Conservation (phyloP, 2,888 invertebrate species). For the Panorpa germanica region DNA sequence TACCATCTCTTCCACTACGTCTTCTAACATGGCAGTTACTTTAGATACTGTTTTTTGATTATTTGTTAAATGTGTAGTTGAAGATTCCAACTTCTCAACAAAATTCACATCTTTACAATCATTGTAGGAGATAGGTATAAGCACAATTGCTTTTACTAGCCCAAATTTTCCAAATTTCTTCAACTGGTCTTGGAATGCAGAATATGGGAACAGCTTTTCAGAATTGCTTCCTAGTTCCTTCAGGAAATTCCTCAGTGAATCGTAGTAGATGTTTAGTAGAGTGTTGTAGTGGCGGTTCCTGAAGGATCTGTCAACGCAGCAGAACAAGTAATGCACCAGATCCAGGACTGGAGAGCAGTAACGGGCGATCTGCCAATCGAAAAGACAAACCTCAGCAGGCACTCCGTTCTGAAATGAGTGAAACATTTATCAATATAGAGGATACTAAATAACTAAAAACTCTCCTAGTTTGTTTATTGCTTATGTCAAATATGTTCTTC, state of each 20-base stretch:
- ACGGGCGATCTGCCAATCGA: slow-evolving; percentile 11
- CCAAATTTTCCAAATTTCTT: slow-evolving; percentile 10
- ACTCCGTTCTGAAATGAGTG: slow-evolving; percentile 8
- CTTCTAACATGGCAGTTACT: too few relatives aligned
- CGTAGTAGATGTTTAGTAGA: slow-evolving; percentile 10
- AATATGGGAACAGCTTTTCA: slow-evolving; percentile 9
- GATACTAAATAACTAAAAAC: too few relatives aligned
- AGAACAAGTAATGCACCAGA: slow-evolving; percentile 9
- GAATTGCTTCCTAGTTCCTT: slow-evolving; percentile 10
- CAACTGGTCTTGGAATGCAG: slow-evolving; percentile 10
- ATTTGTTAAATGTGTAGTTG: too few relatives aligned
- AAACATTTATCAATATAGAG: too few relatives aligned
- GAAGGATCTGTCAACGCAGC: slow-evolving; percentile 9
- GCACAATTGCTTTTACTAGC: slow-evolving; percentile 5
- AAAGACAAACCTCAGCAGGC: slow-evolving; percentile 8
- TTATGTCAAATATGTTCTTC: too few relatives aligned
- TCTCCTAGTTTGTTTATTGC: too few relatives aligned
- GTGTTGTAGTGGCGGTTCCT: slow-evolving; percentile 10
- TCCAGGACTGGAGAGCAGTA: slow-evolving; percentile 12
- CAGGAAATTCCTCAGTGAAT: slow-evolving; percentile 9
- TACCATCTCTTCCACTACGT: too few relatives aligned
- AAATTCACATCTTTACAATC: slow-evolving; percentile 6
- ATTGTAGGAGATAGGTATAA: slow-evolving; percentile 9
- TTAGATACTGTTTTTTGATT: too few relatives aligned
- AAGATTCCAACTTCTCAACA: too few relatives aligned